Conservation (phyloP, 37 sponge, comb jelly and placozoan species). For the Hexactinellida sp. region DNA sequence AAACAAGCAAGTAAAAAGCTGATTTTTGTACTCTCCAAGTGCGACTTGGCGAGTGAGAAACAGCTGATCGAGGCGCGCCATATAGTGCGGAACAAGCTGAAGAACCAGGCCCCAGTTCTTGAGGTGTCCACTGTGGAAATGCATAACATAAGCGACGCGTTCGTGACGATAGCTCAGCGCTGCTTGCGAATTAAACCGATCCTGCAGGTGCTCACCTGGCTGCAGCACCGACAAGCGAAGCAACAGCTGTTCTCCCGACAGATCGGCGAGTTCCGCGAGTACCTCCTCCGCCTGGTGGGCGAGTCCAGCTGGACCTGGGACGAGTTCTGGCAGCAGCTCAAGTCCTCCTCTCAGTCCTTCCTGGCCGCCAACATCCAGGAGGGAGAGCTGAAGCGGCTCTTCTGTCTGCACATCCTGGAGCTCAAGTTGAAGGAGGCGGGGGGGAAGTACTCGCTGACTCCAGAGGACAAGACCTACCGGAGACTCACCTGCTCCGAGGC, state of each 20-base stretch:
- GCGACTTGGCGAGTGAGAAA: background rate
- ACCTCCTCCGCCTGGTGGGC: background rate
- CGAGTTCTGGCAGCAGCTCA: background rate
- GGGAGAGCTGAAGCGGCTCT: background rate
- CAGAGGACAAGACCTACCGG: background rate
- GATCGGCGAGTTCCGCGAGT: background rate
- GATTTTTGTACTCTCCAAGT: background rate
- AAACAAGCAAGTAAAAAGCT: background rate
- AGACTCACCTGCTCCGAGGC: background rate
- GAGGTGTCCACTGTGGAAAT: background rate
- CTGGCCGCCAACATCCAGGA: background rate
- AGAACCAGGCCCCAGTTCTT: background rate
- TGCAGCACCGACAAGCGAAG: background rate
- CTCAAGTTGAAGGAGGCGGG: conserved; percentile 1
- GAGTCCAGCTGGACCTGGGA: conserved; percentile 13
- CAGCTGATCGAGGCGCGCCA: background rate
- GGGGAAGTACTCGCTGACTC: background rate
- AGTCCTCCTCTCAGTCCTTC: background rate
- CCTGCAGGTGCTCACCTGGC: background rate
- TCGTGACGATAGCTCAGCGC: background rate
- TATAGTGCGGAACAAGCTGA: background rate
- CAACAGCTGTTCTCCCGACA: background rate
- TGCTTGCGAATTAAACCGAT: background rate
- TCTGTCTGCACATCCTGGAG: conserved; percentile 6
- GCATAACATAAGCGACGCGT: background rate